Percentiles rank a stretch among this genome's conserved stretches.
These are phyloP conservation scores for Hippocampus mohnikei DNA, from an alignment of 2,113 vertebrate genomes.

Conservation along the genomic window DNA sequence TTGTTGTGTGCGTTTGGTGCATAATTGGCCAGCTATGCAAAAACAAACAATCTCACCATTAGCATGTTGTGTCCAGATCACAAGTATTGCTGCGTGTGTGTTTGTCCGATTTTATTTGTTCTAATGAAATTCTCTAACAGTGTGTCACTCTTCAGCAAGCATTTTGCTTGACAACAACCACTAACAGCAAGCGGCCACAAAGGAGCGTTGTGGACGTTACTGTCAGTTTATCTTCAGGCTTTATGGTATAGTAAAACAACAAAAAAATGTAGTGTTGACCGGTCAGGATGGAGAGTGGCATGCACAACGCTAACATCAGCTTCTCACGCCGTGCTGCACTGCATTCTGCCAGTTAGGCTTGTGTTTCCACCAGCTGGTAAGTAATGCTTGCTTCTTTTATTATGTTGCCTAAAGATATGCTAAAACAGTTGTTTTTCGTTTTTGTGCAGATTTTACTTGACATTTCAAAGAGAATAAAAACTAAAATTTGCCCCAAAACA, in stretches of 20 bases:
- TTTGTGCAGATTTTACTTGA: background rate
- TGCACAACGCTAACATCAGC: constrained; percentile 95
- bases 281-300: constrained; percentile 73
- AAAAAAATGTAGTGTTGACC: background rate
- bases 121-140: constrained; percentile 72
- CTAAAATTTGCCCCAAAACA: background rate
- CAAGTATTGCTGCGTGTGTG: constrained; percentile 40
- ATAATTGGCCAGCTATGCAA: constrained; percentile 69
- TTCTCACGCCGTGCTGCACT: constrained; percentile 87
- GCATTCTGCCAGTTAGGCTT: constrained; percentile 70
- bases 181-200: constrained; percentile 80
- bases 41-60: constrained; percentile 61
- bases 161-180: constrained; percentile 96
- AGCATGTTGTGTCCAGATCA: constrained; percentile 82
- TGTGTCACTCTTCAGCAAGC: constrained; percentile 88
- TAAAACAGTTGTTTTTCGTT: background rate
- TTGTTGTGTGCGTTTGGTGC: constrained; percentile 34
- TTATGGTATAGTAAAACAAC: too few species aligned
- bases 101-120: constrained; percentile 48
- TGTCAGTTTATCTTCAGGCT: constrained; percentile 3
- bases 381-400: constrained; percentile 79
- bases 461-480: background rate
- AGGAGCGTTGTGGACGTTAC: constrained; percentile 59
- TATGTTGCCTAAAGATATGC: constrained; percentile 45
- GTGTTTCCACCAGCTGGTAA: constrained; percentile 83